These are phyloP conservation scores for Nesoenas mayeri DNA, from an alignment of 2,113 vertebrate genomes.

Conservation along the genomic window DNA sequence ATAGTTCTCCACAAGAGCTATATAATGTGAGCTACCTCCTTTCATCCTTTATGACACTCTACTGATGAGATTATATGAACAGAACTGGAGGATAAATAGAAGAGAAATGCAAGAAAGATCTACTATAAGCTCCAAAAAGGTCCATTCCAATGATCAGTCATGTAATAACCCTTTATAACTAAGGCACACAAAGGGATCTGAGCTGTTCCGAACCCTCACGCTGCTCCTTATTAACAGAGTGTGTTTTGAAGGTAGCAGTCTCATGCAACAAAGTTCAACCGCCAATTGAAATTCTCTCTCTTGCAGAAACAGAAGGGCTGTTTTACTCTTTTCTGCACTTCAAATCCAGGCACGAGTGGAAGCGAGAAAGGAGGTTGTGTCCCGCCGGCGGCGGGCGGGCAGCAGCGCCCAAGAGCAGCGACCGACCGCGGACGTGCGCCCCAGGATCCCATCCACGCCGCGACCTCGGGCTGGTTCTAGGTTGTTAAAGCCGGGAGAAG, in stretches of 20 bases:
- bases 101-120: background rate
- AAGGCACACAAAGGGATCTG: background rate
- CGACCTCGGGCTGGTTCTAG: background rate
- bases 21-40: background rate
- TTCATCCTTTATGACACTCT: background rate
- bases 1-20: background rate
- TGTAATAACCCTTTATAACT: background rate
- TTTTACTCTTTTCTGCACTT: constrained; percentile 49
- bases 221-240: background rate
- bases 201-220: background rate
- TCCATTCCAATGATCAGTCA: background rate
- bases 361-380: background rate
- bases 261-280: background rate
- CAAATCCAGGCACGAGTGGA: constrained; percentile 24
- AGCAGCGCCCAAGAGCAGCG: background rate
- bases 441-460: background rate
- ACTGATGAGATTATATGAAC: background rate
- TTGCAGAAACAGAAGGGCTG: constrained; percentile 66
- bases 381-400: background rate
- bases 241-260: background rate
- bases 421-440: background rate
- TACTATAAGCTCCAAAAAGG: background rate
- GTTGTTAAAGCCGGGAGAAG: background rate
- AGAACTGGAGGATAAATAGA: background rate
- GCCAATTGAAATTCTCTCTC: background rate